These are phyloP conservation scores for Gopherus evgoodei DNA, from an alignment of 2,113 vertebrate species.

Conservation along the genomic window DNA sequence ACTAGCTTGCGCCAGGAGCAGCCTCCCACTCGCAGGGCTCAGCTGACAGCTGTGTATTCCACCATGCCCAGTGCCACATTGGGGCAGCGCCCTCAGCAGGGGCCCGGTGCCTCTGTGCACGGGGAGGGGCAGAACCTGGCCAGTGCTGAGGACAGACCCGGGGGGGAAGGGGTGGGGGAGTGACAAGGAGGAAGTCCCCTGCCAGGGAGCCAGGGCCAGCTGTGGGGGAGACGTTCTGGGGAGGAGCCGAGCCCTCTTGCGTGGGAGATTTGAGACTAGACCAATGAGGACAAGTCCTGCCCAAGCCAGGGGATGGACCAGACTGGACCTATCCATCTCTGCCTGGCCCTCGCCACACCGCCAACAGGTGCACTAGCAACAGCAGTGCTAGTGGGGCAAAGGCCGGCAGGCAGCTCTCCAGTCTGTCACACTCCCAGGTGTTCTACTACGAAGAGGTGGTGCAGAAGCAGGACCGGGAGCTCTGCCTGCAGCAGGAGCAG, in stretches of 20 bases:
- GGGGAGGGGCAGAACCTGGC: neutral
- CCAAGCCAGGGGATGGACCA: too few species aligned
- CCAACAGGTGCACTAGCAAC: too few species aligned
- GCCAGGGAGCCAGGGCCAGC: too few species aligned
- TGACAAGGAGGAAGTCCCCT: neutral
- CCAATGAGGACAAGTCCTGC: neutral
- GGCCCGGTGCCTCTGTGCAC: neutral
- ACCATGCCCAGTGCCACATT: too few species aligned
- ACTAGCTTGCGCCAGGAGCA: neutral
- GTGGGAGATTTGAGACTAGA: neutral
- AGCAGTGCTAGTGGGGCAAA: too few species aligned
- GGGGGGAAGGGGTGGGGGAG: too few species aligned
- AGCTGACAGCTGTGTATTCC: too few species aligned
- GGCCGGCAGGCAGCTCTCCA: too few species aligned
- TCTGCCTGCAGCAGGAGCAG: slow-evolving; percentile 41
- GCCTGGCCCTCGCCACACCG: neutral
- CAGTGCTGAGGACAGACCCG: neutral
- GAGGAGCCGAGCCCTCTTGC: neutral
- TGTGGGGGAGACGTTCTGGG: neutral
- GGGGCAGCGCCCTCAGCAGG: too few species aligned
- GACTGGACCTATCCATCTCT: too few species aligned
- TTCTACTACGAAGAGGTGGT: slow-evolving; percentile 71
- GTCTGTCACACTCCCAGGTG: slow-evolving; percentile 58
- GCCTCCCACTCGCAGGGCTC: too few species aligned
- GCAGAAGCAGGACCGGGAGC: slow-evolving; percentile 59